Base-by-base conservation (phyloP, 2,113 vertebrate genomes). In the Neotragus moschatus region DNA sequence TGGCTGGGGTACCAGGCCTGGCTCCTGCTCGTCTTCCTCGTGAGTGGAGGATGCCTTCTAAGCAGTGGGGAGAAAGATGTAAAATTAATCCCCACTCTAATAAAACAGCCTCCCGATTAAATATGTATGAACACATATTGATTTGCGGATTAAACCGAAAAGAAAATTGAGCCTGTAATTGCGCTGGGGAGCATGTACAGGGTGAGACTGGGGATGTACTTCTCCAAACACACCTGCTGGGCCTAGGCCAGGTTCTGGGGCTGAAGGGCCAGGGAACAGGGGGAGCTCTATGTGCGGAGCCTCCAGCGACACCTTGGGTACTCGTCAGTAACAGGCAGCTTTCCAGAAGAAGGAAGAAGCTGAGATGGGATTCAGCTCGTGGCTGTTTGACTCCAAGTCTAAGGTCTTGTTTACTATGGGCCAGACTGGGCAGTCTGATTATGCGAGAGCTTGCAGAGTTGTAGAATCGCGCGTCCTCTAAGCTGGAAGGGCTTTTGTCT, bases 141-240 rank as follows among this genome's bases (percentile, higher is more conserved):
- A 97, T 94, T 56, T 47, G 94, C 79, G 95, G 98, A 98, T 98
- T 98, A 98, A 97, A 97, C 93, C 39, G 97, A 93, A 98, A 97
- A 97, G 97, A 98, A 98, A 97, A 98, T 97, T 81, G 96, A 97
- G 88, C 63, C 94, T 95, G 33, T 75, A 79, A 96, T 96, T 96
- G 97, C 97, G 43, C 84, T 2, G 1, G 53, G 94, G 90, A 97
- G 66, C 94, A 39, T 97, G 89, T 82, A 45, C 77, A n/a, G 98
- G 96, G 53, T 77, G 66, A 51, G 7, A 28, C 87, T 11, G 9
- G 43, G 5, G 84, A 80, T 25, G 19, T 2, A 23, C 88, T 36
- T 96, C 81, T 96, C 85, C 85, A 97, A 96, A 97, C 93, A 97
- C 88, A 90, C 93, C 96, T 97, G 95, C 92, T 17, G 61, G 75